Conservation (phyloP, 2,113 vertebrate species). For the Trachemys scripta region DNA sequence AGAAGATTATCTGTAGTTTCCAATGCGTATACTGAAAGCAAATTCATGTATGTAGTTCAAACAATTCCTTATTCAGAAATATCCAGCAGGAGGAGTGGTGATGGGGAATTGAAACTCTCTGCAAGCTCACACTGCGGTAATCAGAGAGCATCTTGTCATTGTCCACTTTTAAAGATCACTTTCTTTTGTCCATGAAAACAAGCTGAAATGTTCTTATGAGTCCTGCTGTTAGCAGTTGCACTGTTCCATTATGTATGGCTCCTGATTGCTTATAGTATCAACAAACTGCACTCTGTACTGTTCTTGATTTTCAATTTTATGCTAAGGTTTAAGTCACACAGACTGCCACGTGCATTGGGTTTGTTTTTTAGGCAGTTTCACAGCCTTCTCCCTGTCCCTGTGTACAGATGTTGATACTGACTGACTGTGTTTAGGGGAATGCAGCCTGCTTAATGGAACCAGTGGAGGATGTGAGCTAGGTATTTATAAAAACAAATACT, state of each 20-base stretch:
- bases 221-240: neutral
- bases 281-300: neutral
- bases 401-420: neutral
- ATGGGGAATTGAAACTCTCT: neutral
- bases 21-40: neutral
- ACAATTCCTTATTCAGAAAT: neutral
- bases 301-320: slow-evolving; percentile 8
- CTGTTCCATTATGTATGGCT: neutral
- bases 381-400: neutral
- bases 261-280: neutral
- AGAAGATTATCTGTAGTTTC: neutral
- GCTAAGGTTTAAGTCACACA: neutral
- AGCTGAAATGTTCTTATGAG: neutral
- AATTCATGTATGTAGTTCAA: neutral
- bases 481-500: neutral
- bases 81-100: fast-evolving
- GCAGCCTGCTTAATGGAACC: neutral
- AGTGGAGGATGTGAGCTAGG: neutral
- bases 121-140: neutral
- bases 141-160: neutral
- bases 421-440: slow-evolving; percentile 8
- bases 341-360: neutral
- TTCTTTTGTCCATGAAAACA: neutral
- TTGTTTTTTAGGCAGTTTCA: slow-evolving; percentile 4
- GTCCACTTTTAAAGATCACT: neutral